Base-by-base conservation (phyloP, 2,797 vertebrate genomes). In the Darevskia nairensis region DNA sequence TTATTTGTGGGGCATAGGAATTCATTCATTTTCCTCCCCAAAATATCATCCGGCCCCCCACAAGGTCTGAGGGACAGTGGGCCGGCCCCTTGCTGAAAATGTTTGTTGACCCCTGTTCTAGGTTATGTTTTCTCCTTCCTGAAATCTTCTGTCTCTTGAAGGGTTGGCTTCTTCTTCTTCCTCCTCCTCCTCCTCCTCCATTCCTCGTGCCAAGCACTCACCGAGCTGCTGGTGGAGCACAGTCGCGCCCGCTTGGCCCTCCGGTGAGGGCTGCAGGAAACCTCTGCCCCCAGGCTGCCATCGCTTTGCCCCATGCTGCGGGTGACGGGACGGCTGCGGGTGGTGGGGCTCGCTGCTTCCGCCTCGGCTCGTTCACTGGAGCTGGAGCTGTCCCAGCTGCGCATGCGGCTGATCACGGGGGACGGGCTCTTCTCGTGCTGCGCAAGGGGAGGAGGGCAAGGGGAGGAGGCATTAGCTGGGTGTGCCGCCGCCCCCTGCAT, bases 271-370 rank as follows among this genome's bases (percentile, higher is more conserved):
- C 97, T 97, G 32, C 97, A 97, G 0, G 97, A 95, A 82, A 95
- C 92, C 6, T 94, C 94, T 84, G 93, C 50, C 8, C 39, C 75
- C 1, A 87, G 88, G 3, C 89, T 61, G 3, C 77, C 82, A 0
- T 99, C 98, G 7, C 98, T 98, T 1, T 98, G 98, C 0, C 97
- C 98, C 96, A 97, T 98, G 92, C 97, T 97, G 17, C 98, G 98
- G 2, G 98, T 98, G 46, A 98, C 93, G 0, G 98, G 96, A 68
- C 98, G 98, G 84, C 95, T 98, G 81, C 98, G 96, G 17, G 92
- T 85, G 2, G 95, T 71, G 1, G 97, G 97, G 90, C 97, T 97
- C 8, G 90, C 83, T 0, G 92, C 88, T 4, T 99, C 99, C 0
- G 55, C 0, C 5, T 97, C 97, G 0, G 75, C 8, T 1, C 95